phyloP scores from a whole-genome alignment of 2,888 invertebrate species.

The Oasisia sp. region DNA sequence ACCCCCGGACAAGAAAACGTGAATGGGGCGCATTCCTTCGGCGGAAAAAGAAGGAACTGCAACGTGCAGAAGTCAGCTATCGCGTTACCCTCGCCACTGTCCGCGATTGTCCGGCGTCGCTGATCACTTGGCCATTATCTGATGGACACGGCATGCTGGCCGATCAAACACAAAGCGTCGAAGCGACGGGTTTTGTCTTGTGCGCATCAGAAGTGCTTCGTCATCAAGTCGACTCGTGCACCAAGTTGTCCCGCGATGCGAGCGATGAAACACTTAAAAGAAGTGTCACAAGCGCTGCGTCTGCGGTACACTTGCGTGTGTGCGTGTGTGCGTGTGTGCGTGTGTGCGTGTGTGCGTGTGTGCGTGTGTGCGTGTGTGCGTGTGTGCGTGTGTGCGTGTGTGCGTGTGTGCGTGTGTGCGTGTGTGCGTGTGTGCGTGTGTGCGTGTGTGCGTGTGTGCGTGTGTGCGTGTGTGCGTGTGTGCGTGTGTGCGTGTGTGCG shows the following conservation, averaged over 20 bases:
- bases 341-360: not conserved
- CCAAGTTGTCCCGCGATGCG: not conserved
- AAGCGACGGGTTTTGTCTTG: not conserved
- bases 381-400: not conserved
- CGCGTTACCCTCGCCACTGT: too few species aligned
- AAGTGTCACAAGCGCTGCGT: not conserved
- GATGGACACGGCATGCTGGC: slow-evolving; percentile 9
- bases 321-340: not conserved
- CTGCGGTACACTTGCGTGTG: too few species aligned
- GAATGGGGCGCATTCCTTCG: not conserved
- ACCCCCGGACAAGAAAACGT: not conserved
- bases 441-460: not conserved
- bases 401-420: too few species aligned
- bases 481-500: not conserved
- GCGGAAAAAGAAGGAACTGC: not conserved
- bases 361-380: not conserved
- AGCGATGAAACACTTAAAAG: not conserved
- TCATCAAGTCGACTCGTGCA: not conserved
- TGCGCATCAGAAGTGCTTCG: not conserved
- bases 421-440: not conserved
- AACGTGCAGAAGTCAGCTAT: not conserved
- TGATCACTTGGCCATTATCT: not conserved
- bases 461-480: not conserved
- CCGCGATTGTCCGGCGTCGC: not conserved
- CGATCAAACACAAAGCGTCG: not conserved